A percentile compares a stretch with the other conserved stretches of the same genome.
Conservation (phyloP, 2,113 vertebrate species). For the Gasterosteus nipponicus region DNA sequence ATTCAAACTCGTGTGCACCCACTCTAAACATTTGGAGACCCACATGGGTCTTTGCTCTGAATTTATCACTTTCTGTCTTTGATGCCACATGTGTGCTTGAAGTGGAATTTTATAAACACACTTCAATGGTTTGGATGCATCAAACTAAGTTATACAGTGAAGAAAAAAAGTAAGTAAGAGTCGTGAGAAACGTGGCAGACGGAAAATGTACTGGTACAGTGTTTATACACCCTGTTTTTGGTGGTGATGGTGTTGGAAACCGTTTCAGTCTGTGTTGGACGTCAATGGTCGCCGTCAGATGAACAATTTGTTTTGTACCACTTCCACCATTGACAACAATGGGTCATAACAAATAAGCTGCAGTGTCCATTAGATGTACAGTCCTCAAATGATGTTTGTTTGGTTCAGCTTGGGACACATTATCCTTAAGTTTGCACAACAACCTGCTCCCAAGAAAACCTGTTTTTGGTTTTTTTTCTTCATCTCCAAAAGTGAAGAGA, state of each 20-base stretch:
- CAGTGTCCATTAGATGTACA: background rate
- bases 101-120: slow-evolving; percentile 52
- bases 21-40: slow-evolving; percentile 47
- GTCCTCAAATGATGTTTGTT: background rate
- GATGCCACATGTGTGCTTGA: slow-evolving; percentile 37
- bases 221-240: background rate
- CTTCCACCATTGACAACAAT: background rate
- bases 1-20: slow-evolving; percentile 24
- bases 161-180: background rate
- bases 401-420: background rate
- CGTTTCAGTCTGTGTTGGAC: background rate
- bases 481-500: background rate
- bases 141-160: background rate
- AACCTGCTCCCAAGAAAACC: background rate
- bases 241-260: background rate
- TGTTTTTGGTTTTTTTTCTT: background rate
- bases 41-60: slow-evolving; percentile 26
- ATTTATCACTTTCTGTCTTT: slow-evolving; percentile 48
- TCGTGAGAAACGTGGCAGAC: slow-evolving; percentile 3
- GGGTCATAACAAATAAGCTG: background rate
- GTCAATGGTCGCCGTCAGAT: background rate
- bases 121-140: slow-evolving; percentile 15
- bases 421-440: background rate
- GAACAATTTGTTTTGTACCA: background rate
- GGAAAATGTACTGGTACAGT: background rate